Evolutionary conservation across 2,797 vertebrate species (phyloP).

Genomic region (Pipistrellus pipistrellus): DNA sequence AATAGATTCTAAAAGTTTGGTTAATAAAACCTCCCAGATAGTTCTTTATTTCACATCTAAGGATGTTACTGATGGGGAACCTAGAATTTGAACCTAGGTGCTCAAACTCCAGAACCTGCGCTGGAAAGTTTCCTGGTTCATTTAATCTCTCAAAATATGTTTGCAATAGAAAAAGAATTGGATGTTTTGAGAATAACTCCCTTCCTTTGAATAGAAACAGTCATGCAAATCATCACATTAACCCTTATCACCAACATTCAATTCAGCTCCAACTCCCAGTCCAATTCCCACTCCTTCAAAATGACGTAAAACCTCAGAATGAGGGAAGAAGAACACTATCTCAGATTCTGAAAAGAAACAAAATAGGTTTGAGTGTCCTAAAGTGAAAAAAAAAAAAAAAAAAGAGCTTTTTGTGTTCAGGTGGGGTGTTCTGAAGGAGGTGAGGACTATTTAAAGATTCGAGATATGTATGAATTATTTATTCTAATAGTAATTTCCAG

Average conservation of each 20-base stretch:
- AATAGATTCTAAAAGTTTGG: background rate
- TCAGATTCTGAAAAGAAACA: constrained; percentile 10
- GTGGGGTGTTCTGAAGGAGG: background rate
- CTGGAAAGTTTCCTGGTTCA: background rate
- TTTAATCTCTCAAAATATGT: constrained; percentile 54
- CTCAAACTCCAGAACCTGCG: background rate
- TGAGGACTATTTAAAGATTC: background rate
- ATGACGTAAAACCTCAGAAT: constrained; percentile 4
- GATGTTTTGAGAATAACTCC: background rate
- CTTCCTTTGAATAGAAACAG: background rate
- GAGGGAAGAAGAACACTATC: background rate
- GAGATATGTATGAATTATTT: background rate
- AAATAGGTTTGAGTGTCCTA: background rate
- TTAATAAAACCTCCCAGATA: background rate
- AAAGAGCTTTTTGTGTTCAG: background rate
- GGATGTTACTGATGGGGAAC: background rate
- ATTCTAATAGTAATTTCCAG: background rate
- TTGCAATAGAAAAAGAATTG: background rate
- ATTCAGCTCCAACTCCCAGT: background rate
- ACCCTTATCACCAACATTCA: background rate
- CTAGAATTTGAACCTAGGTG: background rate
- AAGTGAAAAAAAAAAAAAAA: background rate
- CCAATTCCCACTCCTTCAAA: background rate
- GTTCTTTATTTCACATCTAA: background rate
- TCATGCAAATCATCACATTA: background rate